These are phyloP conservation scores for Ectobius pallidus DNA, from an alignment of 2,888 invertebrate genomes.

Conservation along the genomic window DNA sequence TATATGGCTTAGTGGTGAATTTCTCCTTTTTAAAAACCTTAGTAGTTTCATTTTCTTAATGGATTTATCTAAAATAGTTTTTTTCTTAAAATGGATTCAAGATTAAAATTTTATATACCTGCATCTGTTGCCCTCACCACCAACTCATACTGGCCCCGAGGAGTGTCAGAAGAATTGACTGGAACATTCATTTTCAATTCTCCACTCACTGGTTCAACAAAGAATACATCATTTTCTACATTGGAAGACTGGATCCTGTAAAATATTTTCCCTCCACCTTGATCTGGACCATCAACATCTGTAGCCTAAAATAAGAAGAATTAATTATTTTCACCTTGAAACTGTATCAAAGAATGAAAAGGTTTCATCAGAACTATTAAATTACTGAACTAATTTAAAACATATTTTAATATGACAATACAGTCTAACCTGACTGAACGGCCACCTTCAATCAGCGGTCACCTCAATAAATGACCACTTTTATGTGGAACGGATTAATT, in stretches of 20 bases:
- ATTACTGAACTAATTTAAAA: neutral
- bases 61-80: no score
- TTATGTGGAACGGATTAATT: no score
- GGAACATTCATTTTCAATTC: constrained; percentile 69
- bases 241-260: constrained; percentile 73
- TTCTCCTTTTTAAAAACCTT: no score
- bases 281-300: constrained; percentile 74
- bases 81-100: no score
- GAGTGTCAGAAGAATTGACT: constrained; percentile 74
- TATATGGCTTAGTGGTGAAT: no score
- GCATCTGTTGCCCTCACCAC: constrained; percentile 72
- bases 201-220: constrained; percentile 71
- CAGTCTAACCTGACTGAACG: no score
- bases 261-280: constrained; percentile 70
- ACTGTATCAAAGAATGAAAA: neutral
- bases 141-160: constrained; percentile 74
- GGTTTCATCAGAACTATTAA: neutral
- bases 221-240: constrained; percentile 61
- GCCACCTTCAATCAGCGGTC: no score
- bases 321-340: neutral
- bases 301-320: constrained; percentile 63
- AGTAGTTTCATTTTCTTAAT: no score
- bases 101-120: constrained; percentile 57
- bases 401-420: no score
- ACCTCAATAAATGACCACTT: no score